Evolutionary conservation across 2,797 vertebrate genomes (phyloP).

Genomic region (Ambastaia sidthimunki): DNA sequence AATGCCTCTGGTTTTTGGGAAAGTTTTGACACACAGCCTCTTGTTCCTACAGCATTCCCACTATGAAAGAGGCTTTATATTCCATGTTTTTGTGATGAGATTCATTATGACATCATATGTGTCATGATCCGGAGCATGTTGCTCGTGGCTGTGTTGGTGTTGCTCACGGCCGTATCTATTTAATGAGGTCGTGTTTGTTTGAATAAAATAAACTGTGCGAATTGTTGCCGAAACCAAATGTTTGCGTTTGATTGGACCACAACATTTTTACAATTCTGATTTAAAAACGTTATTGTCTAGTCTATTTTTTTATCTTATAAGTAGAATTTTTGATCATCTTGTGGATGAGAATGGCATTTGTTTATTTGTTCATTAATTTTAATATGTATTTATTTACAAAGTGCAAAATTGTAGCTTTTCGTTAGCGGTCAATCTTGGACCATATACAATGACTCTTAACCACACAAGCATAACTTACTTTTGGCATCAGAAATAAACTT

Average conservation of each 20-base stretch:
- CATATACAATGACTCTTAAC: background rate
- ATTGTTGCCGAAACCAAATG: background rate
- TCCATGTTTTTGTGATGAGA: background rate
- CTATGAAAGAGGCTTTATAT: constrained; percentile 37
- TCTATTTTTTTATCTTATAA: too few relatives aligned
- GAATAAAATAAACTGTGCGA: background rate
- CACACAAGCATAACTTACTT: background rate
- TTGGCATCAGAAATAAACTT: background rate
- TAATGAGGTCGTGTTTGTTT: background rate
- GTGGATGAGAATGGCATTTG: too few relatives aligned
- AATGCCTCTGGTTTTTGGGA: constrained; percentile 6
- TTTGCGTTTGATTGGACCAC: background rate
- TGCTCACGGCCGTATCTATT: background rate
- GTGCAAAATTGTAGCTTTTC: too few relatives aligned
- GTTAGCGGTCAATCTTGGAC: too few relatives aligned
- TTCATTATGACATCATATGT: constrained; percentile 8
- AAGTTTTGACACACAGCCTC: constrained; percentile 5
- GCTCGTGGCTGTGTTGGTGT: background rate
- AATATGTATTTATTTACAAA: too few relatives aligned
- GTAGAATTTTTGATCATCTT: too few relatives aligned
- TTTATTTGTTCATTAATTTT: too few relatives aligned
- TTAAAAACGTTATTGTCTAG: too few relatives aligned
- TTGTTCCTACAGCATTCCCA: constrained; percentile 20
- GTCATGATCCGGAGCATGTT: constrained; percentile 10
- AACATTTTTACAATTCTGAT: background rate